Evolutionary conservation across 30 jellyfish, hydroid and myxozoan genomes (phyloP).

Genomic region (Clytia hemisphaerica): DNA sequence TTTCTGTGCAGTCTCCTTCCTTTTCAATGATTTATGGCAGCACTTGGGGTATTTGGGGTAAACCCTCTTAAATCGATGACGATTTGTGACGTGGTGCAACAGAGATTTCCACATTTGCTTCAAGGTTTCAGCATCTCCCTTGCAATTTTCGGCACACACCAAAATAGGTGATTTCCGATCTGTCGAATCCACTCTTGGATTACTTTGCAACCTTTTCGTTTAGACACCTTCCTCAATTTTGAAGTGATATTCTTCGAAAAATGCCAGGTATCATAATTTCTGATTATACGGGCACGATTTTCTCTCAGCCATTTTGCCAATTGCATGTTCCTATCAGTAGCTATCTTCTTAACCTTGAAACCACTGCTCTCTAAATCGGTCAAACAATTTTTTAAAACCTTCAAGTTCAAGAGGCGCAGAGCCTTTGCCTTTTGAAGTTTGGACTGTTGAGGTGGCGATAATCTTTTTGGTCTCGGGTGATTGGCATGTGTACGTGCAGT

Average conservation of each 20-base stretch:
- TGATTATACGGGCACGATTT: neutral
- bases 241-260: neutral
- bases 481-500: slow-evolving; percentile 1
- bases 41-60: neutral
- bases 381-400: neutral
- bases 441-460: neutral
- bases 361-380: neutral
- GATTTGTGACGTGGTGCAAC: neutral
- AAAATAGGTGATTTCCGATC: slow-evolving; percentile 6
- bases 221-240: neutral
- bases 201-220: neutral
- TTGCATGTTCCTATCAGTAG: slow-evolving; percentile 1
- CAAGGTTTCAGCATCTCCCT: neutral
- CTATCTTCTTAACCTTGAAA: neutral
- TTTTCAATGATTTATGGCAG: neutral
- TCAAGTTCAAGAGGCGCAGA: neutral
- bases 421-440: slow-evolving; percentile 3
- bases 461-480: neutral
- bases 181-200: neutral
- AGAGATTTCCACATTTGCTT: neutral
- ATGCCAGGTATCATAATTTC: neutral
- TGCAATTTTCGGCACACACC: neutral
- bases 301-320: neutral
- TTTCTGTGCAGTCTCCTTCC: neutral
- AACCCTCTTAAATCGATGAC: neutral